Base-by-base conservation (phyloP, 2,797 vertebrate genomes). In the Myotis myotis region DNA sequence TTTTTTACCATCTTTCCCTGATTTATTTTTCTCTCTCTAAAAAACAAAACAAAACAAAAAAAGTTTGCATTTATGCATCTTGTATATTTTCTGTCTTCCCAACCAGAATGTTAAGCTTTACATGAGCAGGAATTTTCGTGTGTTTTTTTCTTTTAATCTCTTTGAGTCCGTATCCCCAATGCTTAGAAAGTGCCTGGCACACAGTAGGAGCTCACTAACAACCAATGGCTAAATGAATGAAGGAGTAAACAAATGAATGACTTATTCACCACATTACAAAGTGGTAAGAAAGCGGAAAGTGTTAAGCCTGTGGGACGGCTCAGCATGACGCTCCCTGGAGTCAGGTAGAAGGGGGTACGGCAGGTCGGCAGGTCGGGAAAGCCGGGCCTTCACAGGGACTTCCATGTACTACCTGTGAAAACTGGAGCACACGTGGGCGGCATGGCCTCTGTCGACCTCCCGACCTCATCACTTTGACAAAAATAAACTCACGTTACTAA, bases 301-400 rank as follows among this genome's bases (percentile, higher is more conserved):
- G 23, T 19, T 19, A 23, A 38, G 23, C 6, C 25, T 60, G 1
- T 60, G 28, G n/a, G 7, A 25, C 20, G 38, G 38, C n/a, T 57
- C 44, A 10, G 28, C 20, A 1, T 17, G 55, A 30, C 10, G 12
- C n/a, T 30, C 13, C 25, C 23, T 13, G 36, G 70, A 60, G 49
- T 44, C 41, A 9, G 1, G 25, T 5, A 38, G 20, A 20, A 25
- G 16, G 13, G 20, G 44, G 9, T 25, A 0, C 1, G 7, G 9
- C 25, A 36, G 36, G 30, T 1, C 20, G 20, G 53, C 53, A 55
- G 53, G 20, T 22, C 20, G 16, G 20, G 23, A 17, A 41, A 41
- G 60, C 33, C 47, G 36, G 28, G 8, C 23, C 28, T 44, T n/a
- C 30, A 62, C 15, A 6, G 64, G 30, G 55, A 30, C 41, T 38